Evolutionary conservation across 2,113 vertebrate genomes (phyloP).

Genomic region (Nettapus auritus): DNA sequence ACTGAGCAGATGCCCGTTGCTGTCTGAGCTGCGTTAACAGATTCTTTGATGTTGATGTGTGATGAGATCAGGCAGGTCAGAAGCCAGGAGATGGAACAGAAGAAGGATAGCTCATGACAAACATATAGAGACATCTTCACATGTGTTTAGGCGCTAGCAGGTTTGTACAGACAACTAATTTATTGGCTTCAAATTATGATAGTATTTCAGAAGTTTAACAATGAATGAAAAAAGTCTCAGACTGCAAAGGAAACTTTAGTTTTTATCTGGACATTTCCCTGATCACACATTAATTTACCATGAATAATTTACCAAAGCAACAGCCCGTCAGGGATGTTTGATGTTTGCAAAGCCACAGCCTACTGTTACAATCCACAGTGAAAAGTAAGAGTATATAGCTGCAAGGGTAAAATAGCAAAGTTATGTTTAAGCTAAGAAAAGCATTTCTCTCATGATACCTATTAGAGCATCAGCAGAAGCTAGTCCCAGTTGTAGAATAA

Average conservation of each 20-base stretch:
- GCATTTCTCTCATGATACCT: background rate
- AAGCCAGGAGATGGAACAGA: background rate
- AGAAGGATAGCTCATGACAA: background rate
- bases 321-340: background rate
- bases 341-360: conserved; percentile 6
- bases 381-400: background rate
- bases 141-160: background rate
- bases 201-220: background rate
- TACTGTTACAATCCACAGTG: background rate
- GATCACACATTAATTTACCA: background rate
- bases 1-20: background rate
- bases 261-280: background rate
- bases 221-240: background rate
- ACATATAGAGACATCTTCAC: background rate
- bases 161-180: background rate
- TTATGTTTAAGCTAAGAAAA: background rate
- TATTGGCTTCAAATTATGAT: background rate
- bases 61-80: background rate
- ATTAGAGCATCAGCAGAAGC: background rate
- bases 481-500: background rate
- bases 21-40: background rate
- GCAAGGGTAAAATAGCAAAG: background rate
- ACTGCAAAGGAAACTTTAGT: background rate
- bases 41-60: background rate
- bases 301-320: conserved; percentile 12